Evolutionary conservation across 1,140 invertebrate species (phyloP), one percentile per base, ranked within the genome.

Genomic region (Drosophila kanapiae): DNA sequence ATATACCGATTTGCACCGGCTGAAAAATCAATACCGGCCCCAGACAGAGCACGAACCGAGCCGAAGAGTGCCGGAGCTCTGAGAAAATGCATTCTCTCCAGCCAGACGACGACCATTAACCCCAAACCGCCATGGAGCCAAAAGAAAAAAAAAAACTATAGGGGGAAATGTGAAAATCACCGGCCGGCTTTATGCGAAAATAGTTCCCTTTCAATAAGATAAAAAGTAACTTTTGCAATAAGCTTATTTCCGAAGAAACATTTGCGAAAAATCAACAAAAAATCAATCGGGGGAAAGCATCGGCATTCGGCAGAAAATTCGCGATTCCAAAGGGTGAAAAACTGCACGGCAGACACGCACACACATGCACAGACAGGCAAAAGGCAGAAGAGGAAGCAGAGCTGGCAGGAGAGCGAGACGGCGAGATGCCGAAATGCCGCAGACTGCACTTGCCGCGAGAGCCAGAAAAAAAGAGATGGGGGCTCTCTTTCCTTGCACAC

Each of bases 271-370:
- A n/a, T 6, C 16, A 23, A 18, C 35, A 65, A 18, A 43, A 72
- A 72, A 60, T 72, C 45, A 60, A 72, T 42, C 31, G 10, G 14
- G 59, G 53, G 35, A 31, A 63, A 70, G 56, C 64, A 79, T 67
- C 75, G 83, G 83, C 80, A 88, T 78, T 85, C 75, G 75, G 18
- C 77, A 64, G 75, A 76, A 82, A 71, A 79, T 80, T 84, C 80
- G 68, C 77, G 77, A 78, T 65, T 78, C 42, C 61, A 80, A 82
- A 87, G 84, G 84, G 84, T 87, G 84, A 70, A 88, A 84, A 90
- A 85, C 47, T 90, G 84, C 82, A 69, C 45, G 65, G 23, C 61
- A 27, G 13, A 58, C 42, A 29, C 23, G 51, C 18, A 59, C 54
- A 40, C 57, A 47, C 38, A 80, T 29, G 23, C 29, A 51, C 18